phyloP scores from a whole-genome alignment of 2,113 vertebrate genomes.

The Clarias gariepinus region DNA sequence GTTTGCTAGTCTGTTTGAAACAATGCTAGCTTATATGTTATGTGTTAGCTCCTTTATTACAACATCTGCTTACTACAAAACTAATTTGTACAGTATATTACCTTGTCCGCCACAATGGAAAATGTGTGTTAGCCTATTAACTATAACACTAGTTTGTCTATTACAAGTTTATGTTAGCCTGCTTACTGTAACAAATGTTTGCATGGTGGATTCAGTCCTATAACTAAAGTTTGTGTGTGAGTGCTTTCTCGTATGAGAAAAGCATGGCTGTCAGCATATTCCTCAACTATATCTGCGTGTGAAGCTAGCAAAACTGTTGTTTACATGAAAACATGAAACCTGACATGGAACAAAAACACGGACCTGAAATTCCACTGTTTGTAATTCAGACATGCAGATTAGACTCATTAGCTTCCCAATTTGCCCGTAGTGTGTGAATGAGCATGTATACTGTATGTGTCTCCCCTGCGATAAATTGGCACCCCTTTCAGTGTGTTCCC shows the following conservation, averaged over 20 bases:
- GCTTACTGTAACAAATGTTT: background rate
- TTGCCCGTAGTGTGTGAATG: too few species aligned
- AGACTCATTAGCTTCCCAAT: too few species aligned
- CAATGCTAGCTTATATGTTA: background rate
- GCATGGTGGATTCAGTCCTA: too few species aligned
- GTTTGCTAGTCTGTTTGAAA: background rate
- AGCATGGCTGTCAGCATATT: background rate
- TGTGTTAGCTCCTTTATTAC: too few species aligned
- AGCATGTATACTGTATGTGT: too few species aligned
- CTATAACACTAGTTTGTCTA: background rate
- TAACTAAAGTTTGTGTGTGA: background rate
- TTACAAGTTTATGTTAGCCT: background rate
- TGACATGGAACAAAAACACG: background rate
- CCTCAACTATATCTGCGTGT: background rate
- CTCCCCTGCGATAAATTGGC: too few species aligned
- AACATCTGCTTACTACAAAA: background rate
- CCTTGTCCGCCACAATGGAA: background rate
- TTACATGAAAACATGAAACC: constrained; percentile 3
- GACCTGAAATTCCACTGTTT: background rate
- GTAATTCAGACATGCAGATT: background rate
- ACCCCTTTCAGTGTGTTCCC: too few species aligned
- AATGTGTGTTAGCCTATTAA: background rate
- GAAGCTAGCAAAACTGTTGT: background rate
- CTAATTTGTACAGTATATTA: background rate
- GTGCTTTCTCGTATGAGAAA: background rate